Evolutionary conservation across 1,140 invertebrate genomes (phyloP), one percentile per base, ranked within the genome.

Genomic region (Holotrichia oblita): DNA sequence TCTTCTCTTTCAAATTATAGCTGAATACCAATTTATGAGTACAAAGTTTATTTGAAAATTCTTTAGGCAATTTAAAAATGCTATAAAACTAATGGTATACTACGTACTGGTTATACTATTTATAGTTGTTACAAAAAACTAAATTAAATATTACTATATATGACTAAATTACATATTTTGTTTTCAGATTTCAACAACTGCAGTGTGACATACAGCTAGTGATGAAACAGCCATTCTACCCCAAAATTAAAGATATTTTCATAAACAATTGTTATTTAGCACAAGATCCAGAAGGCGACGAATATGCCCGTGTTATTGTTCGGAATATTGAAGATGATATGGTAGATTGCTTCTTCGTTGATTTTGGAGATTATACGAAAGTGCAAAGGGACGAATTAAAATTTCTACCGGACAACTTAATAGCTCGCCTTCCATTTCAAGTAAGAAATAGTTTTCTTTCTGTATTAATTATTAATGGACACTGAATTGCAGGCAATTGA

Each of bases 181-280:
- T 76, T 81, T 84, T 78, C 44, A 85, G 84, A 48, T 77, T 84
- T 17, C 34, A 73, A n/a, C 73, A 73, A 41, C 72, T 85, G n/a
- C 80, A 85, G 73, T 73, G 81, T 24, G 81, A 82, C 4, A 82
- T 85, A n/a, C 80, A 81, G 59, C 55, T 61, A 12, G n/a, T 73
- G 0, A 41, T 69, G 12, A 24, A n/a, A 4, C 61, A 77, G 7
- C 76, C 76, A n/a, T 77, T 64, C 40, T 77, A 77, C 27, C 48
- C 48, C 6, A 12, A 77, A 40, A 41, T 9, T 64, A 59, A 17
- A 10, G 55, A 77, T 22, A 40, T 77, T 77, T n/a, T 40, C 8
- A 17, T 77, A 10, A 72, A 72, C 42, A 40, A 69, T 79, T 79
- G 41, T 72, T 79, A 79, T 40, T 42, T 79, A 14, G 73, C 34